Base-by-base conservation (phyloP, 92 coral and sea anemone genomes). In the Heteractis magnifica region DNA sequence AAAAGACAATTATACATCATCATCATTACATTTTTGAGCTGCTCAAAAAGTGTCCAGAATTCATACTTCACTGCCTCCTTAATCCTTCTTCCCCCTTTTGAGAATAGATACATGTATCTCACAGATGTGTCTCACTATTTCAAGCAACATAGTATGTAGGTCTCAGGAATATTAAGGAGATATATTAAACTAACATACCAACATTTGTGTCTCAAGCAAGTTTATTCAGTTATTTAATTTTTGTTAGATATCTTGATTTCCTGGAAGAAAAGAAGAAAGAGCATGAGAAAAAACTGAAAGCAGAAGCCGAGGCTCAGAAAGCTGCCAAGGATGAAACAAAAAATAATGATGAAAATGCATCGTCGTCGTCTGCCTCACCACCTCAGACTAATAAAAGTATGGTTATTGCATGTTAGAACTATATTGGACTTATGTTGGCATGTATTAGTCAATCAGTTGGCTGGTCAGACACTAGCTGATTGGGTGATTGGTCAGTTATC, bases 241-340 rank as follows among this genome's bases (percentile, higher is more conserved):
- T 60, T 34, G 74, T 13, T 55, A 96, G 99, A 79, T 96, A 92
- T 86, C 89, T 90, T 11, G 85, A 85, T 21, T 75, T 85, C 83
- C 82, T 96, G 77, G 89, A 90, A 60, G 89, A 87, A 59, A 80
- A 89, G 52, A 85, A 64, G 77, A 75, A 55, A 56, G 81, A 87
- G 51, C 84, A 76, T 13, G 93, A 89, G 26, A 86, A 80, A 6
- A 87, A 82, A 56, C 60, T 82, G 26, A 90, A 88, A 52, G 91
- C 85, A 10, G 90, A 81, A 49, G 88, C 89, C 1, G 90, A 89
- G 12, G 90, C 92, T 10, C 81, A 82, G 16, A 85, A 76, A 7
- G 84, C 89, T 16, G 87, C 91, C 4, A 82, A 82, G 9, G 84
- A 89, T 20, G 78, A 75, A 3, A 70, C 84, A 52, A 82, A 52